These are phyloP conservation scores for Epicauta chinensis DNA, from an alignment of 1,140 invertebrate genomes.

Conservation along the genomic window DNA sequence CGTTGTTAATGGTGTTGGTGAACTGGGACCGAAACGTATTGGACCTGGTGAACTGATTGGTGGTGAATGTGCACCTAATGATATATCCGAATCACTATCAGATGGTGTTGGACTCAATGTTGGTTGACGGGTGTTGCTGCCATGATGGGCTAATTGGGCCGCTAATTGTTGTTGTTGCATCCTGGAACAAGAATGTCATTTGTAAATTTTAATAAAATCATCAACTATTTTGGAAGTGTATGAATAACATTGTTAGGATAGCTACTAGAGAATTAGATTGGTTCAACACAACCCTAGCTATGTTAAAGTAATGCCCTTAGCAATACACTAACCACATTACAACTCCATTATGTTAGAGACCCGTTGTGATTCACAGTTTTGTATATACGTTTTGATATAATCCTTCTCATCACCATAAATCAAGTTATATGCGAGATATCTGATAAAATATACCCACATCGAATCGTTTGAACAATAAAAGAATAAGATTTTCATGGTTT, in stretches of 20 bases:
- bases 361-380: slow-evolving; percentile 14
- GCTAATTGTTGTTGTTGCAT: slow-evolving; percentile 44
- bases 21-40: slow-evolving; percentile 31
- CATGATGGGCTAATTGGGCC: slow-evolving; percentile 40
- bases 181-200: slow-evolving; percentile 29
- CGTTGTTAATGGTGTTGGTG: slow-evolving; percentile 38
- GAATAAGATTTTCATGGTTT: neutral
- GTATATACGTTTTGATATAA: slow-evolving; percentile 6
- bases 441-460: neutral
- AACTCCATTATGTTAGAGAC: slow-evolving; percentile 23
- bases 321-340: slow-evolving; percentile 19
- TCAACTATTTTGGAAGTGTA: neutral
- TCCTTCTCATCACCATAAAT: neutral
- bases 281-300: slow-evolving; percentile 8
- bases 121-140: slow-evolving; percentile 28
- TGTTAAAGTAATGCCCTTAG: slow-evolving; percentile 15
- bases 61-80: slow-evolving; percentile 49
- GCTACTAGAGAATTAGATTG: slow-evolving; percentile 21
- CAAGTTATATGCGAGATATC: neutral
- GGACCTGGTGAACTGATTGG: slow-evolving; percentile 43
- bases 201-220: too few relatives aligned
- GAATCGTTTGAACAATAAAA: neutral
- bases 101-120: slow-evolving; percentile 38
- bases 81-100: slow-evolving; percentile 50
- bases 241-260: slow-evolving; percentile 18